Evolutionary conservation across 37 sponge, comb jelly and placozoan species (phyloP).

Genomic region (Petrosia ficiformis): DNA sequence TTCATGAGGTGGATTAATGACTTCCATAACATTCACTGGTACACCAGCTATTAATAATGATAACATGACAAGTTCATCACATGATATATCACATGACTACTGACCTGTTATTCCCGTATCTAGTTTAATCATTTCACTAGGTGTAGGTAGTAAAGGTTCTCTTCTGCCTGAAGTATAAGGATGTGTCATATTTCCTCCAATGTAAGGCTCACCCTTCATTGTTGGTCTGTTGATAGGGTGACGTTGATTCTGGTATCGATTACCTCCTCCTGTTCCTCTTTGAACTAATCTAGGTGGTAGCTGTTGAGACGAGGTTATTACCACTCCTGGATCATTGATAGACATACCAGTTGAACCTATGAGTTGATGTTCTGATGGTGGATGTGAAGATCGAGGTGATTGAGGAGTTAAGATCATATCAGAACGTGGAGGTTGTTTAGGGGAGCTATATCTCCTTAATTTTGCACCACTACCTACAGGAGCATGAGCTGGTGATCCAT

Average conservation of each 20-base stretch:
- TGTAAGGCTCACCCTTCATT: constrained; percentile 5
- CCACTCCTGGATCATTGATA: neutral
- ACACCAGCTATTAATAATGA: constrained; percentile 42
- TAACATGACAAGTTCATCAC: neutral
- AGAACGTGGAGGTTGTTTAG: constrained; percentile 23
- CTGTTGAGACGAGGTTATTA: neutral
- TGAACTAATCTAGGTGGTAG: constrained; percentile 9
- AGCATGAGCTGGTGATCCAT: constrained; percentile 20
- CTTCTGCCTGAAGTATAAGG: constrained; percentile 15
- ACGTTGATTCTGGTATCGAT: constrained; percentile 77
- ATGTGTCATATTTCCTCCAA: neutral
- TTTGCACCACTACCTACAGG: constrained; percentile 27
- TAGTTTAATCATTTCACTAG: constrained; percentile 54
- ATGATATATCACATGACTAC: neutral
- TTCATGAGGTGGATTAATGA: constrained; percentile 44
- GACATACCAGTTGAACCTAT: neutral
- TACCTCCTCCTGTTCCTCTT: neutral
- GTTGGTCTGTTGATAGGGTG: constrained; percentile 62
- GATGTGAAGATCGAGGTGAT: neutral
- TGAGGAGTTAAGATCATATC: neutral
- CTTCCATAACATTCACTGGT: constrained; percentile 64
- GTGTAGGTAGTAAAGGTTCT: constrained; percentile 75
- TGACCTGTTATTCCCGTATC: constrained; percentile 60
- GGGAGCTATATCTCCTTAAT: constrained; percentile 23
- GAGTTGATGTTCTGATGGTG: constrained; percentile 10